These are phyloP conservation scores for Psettodes erumei DNA, from an alignment of 2,113 vertebrate species.

Conservation along the genomic window DNA sequence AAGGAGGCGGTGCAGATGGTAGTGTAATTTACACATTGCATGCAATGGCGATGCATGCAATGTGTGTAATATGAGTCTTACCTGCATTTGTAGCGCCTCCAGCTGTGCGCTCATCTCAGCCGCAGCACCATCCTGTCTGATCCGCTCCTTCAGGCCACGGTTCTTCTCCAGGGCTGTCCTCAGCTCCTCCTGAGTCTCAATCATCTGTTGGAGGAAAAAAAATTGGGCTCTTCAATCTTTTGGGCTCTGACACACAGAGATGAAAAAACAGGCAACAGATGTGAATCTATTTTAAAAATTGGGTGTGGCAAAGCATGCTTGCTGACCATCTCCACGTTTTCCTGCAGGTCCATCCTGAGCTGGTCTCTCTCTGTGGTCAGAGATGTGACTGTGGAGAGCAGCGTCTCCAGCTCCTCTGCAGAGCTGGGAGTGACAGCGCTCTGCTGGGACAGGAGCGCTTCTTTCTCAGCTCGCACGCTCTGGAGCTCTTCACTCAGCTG, in stretches of 20 bases:
- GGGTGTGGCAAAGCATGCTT: neutral
- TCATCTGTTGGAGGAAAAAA: slow-evolving; percentile 53
- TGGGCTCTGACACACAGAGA: too few relatives aligned
- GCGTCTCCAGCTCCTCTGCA: slow-evolving; percentile 42
- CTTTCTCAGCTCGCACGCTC: slow-evolving; percentile 42
- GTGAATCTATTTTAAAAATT: neutral
- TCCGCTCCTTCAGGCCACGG: slow-evolving; percentile 8
- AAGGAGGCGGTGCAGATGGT: too few relatives aligned
- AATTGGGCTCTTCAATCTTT: neutral
- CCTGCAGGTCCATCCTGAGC: slow-evolving; percentile 67
- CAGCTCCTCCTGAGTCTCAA: slow-evolving; percentile 71
- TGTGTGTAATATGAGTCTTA: too few relatives aligned
- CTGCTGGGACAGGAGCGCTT: slow-evolving; percentile 26
- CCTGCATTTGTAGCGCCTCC: slow-evolving; percentile 34
- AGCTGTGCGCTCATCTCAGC: slow-evolving; percentile 14
- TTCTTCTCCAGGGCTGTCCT: slow-evolving; percentile 52
- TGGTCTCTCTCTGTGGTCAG: slow-evolving; percentile 68
- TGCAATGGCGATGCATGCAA: too few relatives aligned
- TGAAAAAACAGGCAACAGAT: neutral
- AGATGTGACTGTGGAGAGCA: neutral
- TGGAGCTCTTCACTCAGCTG: slow-evolving; percentile 55
- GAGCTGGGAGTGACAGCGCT: neutral
- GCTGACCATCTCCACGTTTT: slow-evolving; percentile 70
- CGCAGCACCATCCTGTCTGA: slow-evolving; percentile 32
- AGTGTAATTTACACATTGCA: too few relatives aligned